Percentiles rank a stretch among this genome's conserved stretches.
These are phyloP conservation scores for Congeria kusceri DNA, from an alignment of 2,888 invertebrate species.

Conservation along the genomic window DNA sequence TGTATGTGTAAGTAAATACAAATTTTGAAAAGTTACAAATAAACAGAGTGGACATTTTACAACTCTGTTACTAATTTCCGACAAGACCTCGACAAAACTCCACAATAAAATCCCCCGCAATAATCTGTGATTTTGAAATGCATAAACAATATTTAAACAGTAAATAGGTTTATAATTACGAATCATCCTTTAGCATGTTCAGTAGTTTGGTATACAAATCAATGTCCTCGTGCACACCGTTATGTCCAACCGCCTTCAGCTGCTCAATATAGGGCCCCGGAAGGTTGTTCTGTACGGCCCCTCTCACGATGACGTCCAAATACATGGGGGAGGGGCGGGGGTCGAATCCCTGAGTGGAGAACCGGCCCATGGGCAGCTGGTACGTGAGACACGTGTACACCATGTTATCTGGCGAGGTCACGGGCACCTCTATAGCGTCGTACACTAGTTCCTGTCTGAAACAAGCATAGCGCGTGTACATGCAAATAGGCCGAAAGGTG, in stretches of 20 bases:
- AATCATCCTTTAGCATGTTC: background rate
- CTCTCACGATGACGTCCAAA: constrained; percentile 89
- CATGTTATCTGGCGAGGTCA: constrained; percentile 87
- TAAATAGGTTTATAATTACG: no score
- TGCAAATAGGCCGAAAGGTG: no score
- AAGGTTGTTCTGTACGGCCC: constrained; percentile 91
- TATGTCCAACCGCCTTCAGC: constrained; percentile 88
- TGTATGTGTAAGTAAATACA: no score
- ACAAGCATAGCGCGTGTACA: constrained; percentile 33
- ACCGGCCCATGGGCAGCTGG: constrained; percentile 87
- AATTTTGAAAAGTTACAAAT: no score
- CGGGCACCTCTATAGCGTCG: constrained; percentile 88
- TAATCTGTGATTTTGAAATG: no score
- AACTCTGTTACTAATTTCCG: no score
- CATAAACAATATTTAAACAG: no score
- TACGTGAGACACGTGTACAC: constrained; percentile 89
- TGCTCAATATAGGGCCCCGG: constrained; percentile 90
- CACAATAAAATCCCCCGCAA: no score
- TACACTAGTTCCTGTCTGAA: constrained; percentile 92
- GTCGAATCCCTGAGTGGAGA: constrained; percentile 25
- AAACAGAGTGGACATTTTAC: no score
- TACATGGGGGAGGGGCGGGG: constrained; percentile 91
- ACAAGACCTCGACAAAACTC: no score
- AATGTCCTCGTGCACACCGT: constrained; percentile 26
- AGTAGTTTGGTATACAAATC: background rate